Percentiles rank a stretch among this genome's conserved stretches.
phyloP scores from a whole-genome alignment of 2,888 invertebrate genomes.

The Lissocephala sabroskyi region DNA sequence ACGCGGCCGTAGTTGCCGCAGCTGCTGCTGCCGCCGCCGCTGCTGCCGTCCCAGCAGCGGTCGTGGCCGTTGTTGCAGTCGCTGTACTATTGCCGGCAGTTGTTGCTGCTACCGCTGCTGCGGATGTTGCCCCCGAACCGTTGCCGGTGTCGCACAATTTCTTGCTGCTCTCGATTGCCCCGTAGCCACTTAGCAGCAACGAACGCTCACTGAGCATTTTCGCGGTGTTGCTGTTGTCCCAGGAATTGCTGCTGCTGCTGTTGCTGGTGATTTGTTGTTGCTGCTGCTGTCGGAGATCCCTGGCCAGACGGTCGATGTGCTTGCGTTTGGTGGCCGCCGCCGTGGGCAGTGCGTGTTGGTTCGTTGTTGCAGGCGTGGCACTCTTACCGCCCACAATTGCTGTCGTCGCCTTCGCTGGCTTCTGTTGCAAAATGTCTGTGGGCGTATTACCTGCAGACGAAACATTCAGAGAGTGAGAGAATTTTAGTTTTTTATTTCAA shows the following conservation, averaged over 20 bases:
- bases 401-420: constrained; percentile 58
- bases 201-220: constrained; percentile 72
- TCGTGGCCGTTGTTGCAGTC: constrained; percentile 8
- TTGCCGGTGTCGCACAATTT: constrained; percentile 57
- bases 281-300: constrained; percentile 38
- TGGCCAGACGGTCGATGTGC: constrained; percentile 45
- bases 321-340: constrained; percentile 53
- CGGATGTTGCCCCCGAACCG: constrained; percentile 13
- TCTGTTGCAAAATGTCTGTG: constrained; percentile 61
- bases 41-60: constrained; percentile 20
- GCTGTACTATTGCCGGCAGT: constrained; percentile 22
- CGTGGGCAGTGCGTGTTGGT: constrained; percentile 41
- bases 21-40: constrained; percentile 30
- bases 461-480: too few relatives aligned
- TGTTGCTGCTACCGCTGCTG: constrained; percentile 14
- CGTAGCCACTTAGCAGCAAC: constrained; percentile 68
- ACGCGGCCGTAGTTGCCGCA: constrained; percentile 52
- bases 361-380: constrained; percentile 34
- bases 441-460: constrained; percentile 58
- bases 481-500: background rate
- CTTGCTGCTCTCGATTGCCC: constrained; percentile 64
- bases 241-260: constrained; percentile 23
- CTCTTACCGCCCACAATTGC: constrained; percentile 42
- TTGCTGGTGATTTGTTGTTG: constrained; percentile 27
- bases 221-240: constrained; percentile 31